Evolutionary conservation across 2,888 invertebrate species (phyloP), one percentile per base, ranked within the genome.

Genomic region (Phaonia tiefii): DNA sequence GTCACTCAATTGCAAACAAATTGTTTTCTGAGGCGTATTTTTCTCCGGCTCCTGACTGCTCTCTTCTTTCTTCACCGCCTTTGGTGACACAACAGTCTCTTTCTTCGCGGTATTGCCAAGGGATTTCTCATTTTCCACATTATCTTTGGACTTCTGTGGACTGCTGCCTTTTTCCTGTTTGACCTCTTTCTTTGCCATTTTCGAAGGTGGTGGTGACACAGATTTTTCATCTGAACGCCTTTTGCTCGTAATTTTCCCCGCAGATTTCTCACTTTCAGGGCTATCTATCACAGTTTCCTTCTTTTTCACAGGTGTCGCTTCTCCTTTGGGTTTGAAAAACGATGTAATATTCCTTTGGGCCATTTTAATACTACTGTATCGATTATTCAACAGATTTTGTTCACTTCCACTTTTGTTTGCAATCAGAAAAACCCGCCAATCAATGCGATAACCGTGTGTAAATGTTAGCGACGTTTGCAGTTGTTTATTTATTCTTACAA

Each of bases 321-420:
- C 31, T 3, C 42, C 15, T 79, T 79, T 4, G 8, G 79, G 79
- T 44, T 79, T 79, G 3, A 79, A 79, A 25, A 75, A 79, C 10
- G 75, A 79, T 17, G 74, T 74, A 56, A 74, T 74, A 58, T 74
- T 74, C 42, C 56, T 26, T 51, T 74, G 74, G 13, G 74, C 66
- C 74, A 74, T 74, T 44, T 22, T 26, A 11, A 15, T 11, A 51
- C 51, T 3, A 26, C 11, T 20, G 13, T 17, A 51, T 7, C 1
- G 42, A 63, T 63, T 63, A 39, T 22, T 39, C 60, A 37, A 39
- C 60, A 60, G 26, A 26, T 26, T 56, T 5, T 31, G 3, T 25
- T 13, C 11, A 60, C 39, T 39, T 60, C 15, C 22, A 22, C 22
- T 60, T 60, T 39, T 22, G 37, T 42, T 63, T 37, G 42, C 42